Percentiles rank a stretch among this genome's conserved stretches.
phyloP scores from a whole-genome alignment of 2,888 invertebrate species.

The Elmis aenea region DNA sequence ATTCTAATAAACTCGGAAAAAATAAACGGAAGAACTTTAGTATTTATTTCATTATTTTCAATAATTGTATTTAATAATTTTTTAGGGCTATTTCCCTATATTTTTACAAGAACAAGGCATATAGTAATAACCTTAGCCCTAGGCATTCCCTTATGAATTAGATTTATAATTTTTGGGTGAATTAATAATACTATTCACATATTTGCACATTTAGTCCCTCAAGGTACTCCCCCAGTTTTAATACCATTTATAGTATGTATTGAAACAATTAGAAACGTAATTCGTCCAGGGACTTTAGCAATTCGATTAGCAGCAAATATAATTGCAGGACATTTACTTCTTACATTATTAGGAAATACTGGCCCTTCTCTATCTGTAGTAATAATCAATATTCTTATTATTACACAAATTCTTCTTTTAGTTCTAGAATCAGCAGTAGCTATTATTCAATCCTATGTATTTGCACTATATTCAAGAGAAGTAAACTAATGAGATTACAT shows the following conservation, averaged over 20 bases:
- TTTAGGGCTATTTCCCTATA: constrained; percentile 64
- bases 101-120: constrained; percentile 66
- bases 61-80: constrained; percentile 64
- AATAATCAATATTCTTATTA: constrained; percentile 30
- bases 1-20: constrained; percentile 44
- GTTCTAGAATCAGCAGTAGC: constrained; percentile 57
- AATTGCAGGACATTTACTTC: constrained; percentile 66
- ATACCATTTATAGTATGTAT: constrained; percentile 71
- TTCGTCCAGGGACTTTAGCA: constrained; percentile 64
- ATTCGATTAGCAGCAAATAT: constrained; percentile 72
- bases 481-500: constrained; percentile 55
- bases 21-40: constrained; percentile 51
- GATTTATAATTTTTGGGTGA: constrained; percentile 63
- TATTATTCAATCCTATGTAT: constrained; percentile 63
- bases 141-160: constrained; percentile 60
- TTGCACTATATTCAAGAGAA: constrained; percentile 65
- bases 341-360: constrained; percentile 56
- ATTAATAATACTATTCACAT: constrained; percentile 58
- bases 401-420: constrained; percentile 51
- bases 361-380: constrained; percentile 30
- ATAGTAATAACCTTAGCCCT: constrained; percentile 55
- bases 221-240: constrained; percentile 58
- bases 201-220: constrained; percentile 64
- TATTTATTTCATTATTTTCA: constrained; percentile 55
- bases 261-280: constrained; percentile 69